These are phyloP conservation scores for Eristalis arbustorum DNA, from an alignment of 2,888 invertebrate species.

Conservation along the genomic window DNA sequence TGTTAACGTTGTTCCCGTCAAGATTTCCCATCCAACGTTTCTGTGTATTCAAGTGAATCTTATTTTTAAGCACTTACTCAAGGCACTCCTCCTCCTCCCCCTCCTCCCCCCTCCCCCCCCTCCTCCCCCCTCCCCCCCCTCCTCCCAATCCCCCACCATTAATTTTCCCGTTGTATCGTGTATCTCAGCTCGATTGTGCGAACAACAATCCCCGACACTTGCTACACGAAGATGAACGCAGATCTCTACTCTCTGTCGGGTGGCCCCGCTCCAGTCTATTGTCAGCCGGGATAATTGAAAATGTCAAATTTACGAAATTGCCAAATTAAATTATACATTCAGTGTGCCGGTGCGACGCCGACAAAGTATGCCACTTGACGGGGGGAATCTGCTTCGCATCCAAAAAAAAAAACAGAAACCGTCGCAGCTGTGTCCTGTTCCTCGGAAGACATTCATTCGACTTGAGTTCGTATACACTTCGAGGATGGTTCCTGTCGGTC, in stretches of 20 bases:
- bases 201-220: background rate
- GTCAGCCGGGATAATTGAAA: slow-evolving; percentile 23
- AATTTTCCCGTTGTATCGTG: background rate
- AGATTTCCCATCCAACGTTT: background rate
- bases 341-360: background rate
- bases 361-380: no score
- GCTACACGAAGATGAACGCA: background rate
- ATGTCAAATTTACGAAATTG: slow-evolving; percentile 34
- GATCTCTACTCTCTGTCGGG: background rate
- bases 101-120: no score
- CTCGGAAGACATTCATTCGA: no score
- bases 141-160: no score
- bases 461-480: no score
- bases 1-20: background rate
- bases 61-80: background rate
- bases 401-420: no score
- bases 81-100: no score
- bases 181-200: background rate
- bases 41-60: background rate
- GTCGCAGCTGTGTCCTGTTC: no score
- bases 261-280: background rate
- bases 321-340: slow-evolving; percentile 29
- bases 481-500: no score
- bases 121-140: no score
- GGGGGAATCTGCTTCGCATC: no score